Evolutionary conservation across 2,888 invertebrate species (phyloP).

Genomic region (Ennomos quercinarius): DNA sequence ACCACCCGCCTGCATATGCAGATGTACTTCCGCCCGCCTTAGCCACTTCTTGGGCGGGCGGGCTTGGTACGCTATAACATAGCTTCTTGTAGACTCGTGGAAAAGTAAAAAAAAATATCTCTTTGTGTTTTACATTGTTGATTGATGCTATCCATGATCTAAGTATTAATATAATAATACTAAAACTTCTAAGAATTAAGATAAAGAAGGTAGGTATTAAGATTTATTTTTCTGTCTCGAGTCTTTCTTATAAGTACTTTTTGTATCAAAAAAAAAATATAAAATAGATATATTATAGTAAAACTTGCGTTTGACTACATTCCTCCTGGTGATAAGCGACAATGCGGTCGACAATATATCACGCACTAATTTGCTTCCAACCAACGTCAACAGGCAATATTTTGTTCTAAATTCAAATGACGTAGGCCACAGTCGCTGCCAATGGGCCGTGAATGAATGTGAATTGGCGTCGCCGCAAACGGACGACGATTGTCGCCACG

Average conservation of each 20-base stretch:
- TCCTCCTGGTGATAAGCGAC: too few species aligned
- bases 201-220: background rate
- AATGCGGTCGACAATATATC: too few species aligned
- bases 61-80: slow-evolving; percentile 14
- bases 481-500: slow-evolving; percentile 79
- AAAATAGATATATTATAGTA: too few species aligned
- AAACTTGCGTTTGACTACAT: too few species aligned
- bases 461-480: slow-evolving; percentile 78
- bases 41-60: slow-evolving; percentile 54
- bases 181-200: too few species aligned
- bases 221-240: too few species aligned
- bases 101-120: background rate
- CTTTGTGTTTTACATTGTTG: background rate
- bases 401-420: slow-evolving; percentile 69
- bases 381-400: slow-evolving; percentile 29
- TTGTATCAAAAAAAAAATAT: too few species aligned
- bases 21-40: slow-evolving; percentile 64
- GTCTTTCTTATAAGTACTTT: too few species aligned
- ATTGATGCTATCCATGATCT: too few species aligned
- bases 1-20: slow-evolving; percentile 64
- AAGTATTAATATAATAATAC: too few species aligned
- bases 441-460: slow-evolving; percentile 61
- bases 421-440: slow-evolving; percentile 45
- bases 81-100: slow-evolving; percentile 4
- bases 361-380: too few species aligned